Evolutionary conservation across 2,113 vertebrate species (phyloP), one percentile per base, ranked within the genome.

Genomic region (Aptenodytes patagonicus): DNA sequence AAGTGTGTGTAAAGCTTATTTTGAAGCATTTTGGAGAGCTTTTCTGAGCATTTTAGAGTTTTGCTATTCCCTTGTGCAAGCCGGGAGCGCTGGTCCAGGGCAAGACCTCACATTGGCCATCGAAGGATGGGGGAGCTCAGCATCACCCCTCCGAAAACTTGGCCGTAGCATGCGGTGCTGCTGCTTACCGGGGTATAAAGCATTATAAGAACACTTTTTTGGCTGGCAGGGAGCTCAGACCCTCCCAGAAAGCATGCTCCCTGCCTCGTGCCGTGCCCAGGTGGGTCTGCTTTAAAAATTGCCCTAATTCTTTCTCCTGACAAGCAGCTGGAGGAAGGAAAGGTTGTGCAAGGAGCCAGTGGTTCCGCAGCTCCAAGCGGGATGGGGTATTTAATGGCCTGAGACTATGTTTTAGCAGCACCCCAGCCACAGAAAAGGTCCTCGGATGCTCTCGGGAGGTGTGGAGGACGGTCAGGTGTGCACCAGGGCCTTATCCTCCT

Each of bases 91-190:
- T 24, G 24, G 24, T 49, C 46, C 17, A 34, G 40, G 46, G 15
- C 29, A 73, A n/a, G 46, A 61, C 40, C 17, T 73, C 40, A 9
- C 2, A 5, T 0, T 10, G 46, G 36, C 13, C 16, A 20, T 29
- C 0, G 0, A 79, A 70, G 51, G 24, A 17, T 34, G 61, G 17
- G 16, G 34, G 13, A 89, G 6, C 5, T 12, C 52, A 54, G 47
- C 25, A 46, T 17, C 16, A 51, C 12, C 8, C 6, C 7, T 76
- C 42, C 1, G 2, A 80, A 94, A 71, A 24, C 12, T 21, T 34
- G 28, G 3, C 25, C 17, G 4, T 13, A 20, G 25, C 8, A 11
- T 12, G 38, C 1, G 6, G 12, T 61, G 51, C 55, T 78, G 24
- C 54, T 73, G 49, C 24, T 93, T 58, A 9, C 4, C 4, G 2